Base-by-base conservation (phyloP, 2,113 vertebrate species). In the Chamaea fasciata region DNA sequence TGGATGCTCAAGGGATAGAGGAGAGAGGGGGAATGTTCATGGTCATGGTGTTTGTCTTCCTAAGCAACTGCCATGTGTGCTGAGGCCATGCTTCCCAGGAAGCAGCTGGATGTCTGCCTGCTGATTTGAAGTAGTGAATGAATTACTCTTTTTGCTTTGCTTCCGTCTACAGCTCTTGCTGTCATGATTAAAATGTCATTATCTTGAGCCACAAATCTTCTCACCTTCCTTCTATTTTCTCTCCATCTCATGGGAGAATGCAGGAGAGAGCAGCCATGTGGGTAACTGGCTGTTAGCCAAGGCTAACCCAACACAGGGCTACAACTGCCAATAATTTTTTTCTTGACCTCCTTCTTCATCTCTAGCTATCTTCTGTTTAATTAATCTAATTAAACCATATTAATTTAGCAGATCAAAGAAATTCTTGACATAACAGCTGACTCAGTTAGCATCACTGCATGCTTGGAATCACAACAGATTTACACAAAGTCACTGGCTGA, bases 341-440 rank as follows among this genome's bases (percentile, higher is more conserved):
- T 83, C 71, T 79, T 46, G 42, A 87, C 63, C 42, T 89, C 73
- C n/a, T 91, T 68, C 75, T 92, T 85, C 35, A 80, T 63, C 42
- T 80, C 49, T 39, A 75, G 83, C 50, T 92, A 83, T 83, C 47
- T 91, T 87, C 73, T 64, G 7, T 83, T 88, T 83, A 92, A 94
- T 89, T 91, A 77, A 76, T 65, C 49, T 80, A 90, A 92, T 84
- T 75, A 94, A 89, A 44, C 39, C 53, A 31, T 56, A 94, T 71
- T 82, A 75, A 89, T 84, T 89, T 82, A 91, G 57, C 28, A 91
- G 57, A 82, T 83, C 41, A 83, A 80, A 92, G 39, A 87, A 68
- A 80, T 80, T 69, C 63, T 41, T 82, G 57, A 78, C 20, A 39
- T 67, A 78, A 76, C 59, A 91, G 60, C 50, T 57, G 81, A 87